Evolutionary conservation across 2,888 invertebrate species (phyloP).

Genomic region (Macrosiphum euphorbiae): DNA sequence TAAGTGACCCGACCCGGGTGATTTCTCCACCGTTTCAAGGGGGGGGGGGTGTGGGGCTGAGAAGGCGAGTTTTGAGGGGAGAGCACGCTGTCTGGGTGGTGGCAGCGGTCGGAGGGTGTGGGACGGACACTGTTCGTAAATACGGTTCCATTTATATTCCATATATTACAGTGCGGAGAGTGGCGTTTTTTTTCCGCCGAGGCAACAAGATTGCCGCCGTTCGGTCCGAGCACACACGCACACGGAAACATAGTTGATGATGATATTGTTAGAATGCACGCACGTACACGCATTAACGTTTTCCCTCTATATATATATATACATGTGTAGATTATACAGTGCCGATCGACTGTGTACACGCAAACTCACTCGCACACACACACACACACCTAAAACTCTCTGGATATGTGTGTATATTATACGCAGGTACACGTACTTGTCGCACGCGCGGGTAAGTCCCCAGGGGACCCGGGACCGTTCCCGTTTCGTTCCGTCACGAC

Average conservation of each 20-base stretch:
- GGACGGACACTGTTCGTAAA: not conserved
- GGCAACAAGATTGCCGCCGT: not conserved
- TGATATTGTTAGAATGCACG: slow-evolving; percentile 20
- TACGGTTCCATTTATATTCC: slow-evolving; percentile 35
- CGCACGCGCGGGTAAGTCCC: slow-evolving; percentile 4
- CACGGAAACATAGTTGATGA: not conserved
- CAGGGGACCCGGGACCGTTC: not conserved
- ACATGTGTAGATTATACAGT: not conserved
- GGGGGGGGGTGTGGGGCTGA: too few species aligned
- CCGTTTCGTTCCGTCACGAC: slow-evolving; percentile 26
- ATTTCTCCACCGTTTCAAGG: not conserved
- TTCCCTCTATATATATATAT: not conserved
- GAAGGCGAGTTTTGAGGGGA: too few species aligned
- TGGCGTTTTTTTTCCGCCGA: not conserved
- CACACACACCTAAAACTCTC: not conserved
- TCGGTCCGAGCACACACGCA: not conserved
- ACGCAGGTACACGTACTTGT: slow-evolving; percentile 25
- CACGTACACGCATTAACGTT: too few species aligned
- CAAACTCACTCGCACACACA: not conserved
- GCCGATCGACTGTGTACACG: not conserved
- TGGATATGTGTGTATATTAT: not conserved
- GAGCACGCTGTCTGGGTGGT: too few species aligned
- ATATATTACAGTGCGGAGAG: not conserved
- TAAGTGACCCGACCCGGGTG: not conserved
- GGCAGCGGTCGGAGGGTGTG: not conserved